Percentiles rank a stretch among this genome's conserved stretches.
Evolutionary conservation across 2,888 invertebrate species (phyloP).

Genomic region (Andrena praecox): DNA sequence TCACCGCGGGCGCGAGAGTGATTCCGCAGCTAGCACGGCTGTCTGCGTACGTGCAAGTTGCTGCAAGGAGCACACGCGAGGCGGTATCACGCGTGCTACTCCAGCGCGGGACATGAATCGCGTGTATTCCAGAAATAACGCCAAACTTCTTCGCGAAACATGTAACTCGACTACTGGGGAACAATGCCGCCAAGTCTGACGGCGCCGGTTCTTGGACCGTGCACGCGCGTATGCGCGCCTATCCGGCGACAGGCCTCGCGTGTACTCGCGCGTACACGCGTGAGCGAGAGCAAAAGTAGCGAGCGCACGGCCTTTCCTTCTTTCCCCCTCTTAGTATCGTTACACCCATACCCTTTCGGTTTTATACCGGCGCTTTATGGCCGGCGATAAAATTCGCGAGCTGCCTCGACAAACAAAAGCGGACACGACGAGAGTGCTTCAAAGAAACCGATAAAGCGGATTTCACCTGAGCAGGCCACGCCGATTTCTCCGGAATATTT

Average conservation of each 20-base stretch:
- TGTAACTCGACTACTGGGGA: constrained; percentile 59
- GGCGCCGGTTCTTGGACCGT: constrained; percentile 34
- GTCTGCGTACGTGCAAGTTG: constrained; percentile 15
- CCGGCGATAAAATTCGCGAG: constrained; percentile 67
- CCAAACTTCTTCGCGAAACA: constrained; percentile 63
- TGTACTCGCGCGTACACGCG: background rate
- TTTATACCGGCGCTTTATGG: constrained; percentile 56
- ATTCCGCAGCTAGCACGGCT: background rate
- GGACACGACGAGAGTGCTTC: constrained; percentile 45
- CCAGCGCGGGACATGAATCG: constrained; percentile 46
- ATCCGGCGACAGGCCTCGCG: background rate
- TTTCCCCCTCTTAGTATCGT: constrained; percentile 30
- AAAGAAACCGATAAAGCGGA: constrained; percentile 63
- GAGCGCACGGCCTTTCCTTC: constrained; percentile 15
- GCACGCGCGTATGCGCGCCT: constrained; percentile 15
- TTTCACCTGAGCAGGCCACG: constrained; percentile 22
- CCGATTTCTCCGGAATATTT: constrained; percentile 7
- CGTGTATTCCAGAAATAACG: constrained; percentile 68
- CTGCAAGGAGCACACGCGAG: constrained; percentile 11
- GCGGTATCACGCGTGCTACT: constrained; percentile 35
- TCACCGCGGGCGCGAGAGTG: background rate
- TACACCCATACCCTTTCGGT: constrained; percentile 46
- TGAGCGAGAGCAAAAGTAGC: constrained; percentile 35
- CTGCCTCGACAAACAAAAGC: constrained; percentile 64
- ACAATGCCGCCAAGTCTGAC: constrained; percentile 62